Conservation (phyloP, 2,888 invertebrate genomes). For the Drosophila macrothrix region DNA sequence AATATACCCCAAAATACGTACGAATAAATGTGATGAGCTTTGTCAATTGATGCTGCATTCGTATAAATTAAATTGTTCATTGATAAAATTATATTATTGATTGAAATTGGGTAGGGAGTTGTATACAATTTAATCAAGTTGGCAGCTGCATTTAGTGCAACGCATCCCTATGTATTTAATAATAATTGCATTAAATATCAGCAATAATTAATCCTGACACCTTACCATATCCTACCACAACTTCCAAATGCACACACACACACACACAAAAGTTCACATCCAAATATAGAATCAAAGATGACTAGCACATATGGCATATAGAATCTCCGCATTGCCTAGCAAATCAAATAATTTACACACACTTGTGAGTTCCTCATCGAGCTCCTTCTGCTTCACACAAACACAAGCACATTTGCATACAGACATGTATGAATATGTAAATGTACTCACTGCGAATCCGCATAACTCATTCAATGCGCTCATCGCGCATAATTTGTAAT, state of each 20-base stretch:
- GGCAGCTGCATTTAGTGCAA: slow-evolving; percentile 6
- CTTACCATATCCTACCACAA: neutral
- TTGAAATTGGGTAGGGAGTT: slow-evolving; percentile 14
- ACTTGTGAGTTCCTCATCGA: slow-evolving; percentile 2
- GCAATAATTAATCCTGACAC: slow-evolving; percentile 36
- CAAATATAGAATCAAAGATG: neutral
- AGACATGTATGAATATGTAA: neutral
- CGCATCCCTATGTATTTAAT: neutral
- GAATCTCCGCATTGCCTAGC: neutral
- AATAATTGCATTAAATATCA: slow-evolving; percentile 24
- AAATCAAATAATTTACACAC: neutral
- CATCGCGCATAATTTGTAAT: slow-evolving; percentile 59
- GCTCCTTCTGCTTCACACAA: neutral
- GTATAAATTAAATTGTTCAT: slow-evolving; percentile 15
- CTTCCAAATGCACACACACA: neutral
- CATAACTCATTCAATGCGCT: slow-evolving; percentile 51
- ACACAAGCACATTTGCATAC: neutral
- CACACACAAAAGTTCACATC: neutral
- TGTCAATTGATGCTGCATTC: slow-evolving; percentile 31
- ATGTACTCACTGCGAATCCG: neutral
- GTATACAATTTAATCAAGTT: slow-evolving; percentile 22
- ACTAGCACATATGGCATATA: neutral
- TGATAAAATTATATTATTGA: slow-evolving; percentile 48
- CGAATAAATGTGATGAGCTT: neutral
- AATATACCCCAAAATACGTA: neutral